Percentiles rank a stretch among this genome's conserved stretches.
Conservation (phyloP, 2,888 invertebrate species). For the Trisateles emortualis region DNA sequence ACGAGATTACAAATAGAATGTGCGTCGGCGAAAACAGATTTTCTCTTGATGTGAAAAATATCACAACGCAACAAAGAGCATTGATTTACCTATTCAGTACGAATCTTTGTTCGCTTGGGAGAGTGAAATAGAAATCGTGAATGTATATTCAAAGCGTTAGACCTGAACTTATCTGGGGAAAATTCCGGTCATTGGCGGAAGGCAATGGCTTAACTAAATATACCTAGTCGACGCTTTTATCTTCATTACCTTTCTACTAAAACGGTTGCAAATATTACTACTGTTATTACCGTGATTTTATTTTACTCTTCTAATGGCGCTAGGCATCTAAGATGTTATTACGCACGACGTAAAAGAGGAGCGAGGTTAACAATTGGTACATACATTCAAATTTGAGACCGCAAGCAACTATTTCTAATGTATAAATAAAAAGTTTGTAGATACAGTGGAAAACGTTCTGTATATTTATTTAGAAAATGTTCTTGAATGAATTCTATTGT, state of each 20-base stretch:
- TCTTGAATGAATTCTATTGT: background rate
- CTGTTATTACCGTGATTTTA: background rate
- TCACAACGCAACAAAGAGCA: slow-evolving; percentile 53
- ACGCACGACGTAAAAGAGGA: too few relatives aligned
- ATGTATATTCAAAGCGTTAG: slow-evolving; percentile 62
- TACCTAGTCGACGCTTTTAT: slow-evolving; percentile 60
- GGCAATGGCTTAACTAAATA: slow-evolving; percentile 61
- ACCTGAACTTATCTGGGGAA: slow-evolving; percentile 71
- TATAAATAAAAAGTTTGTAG: too few relatives aligned
- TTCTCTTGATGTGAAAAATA: slow-evolving; percentile 50
- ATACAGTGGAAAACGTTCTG: too few relatives aligned
- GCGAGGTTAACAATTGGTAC: too few relatives aligned
- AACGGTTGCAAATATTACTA: background rate
- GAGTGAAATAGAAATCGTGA: slow-evolving; percentile 60
- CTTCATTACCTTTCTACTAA: slow-evolving; percentile 51
- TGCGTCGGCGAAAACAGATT: slow-evolving; percentile 41
- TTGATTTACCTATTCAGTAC: slow-evolving; percentile 59
- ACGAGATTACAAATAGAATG: slow-evolving; percentile 46
- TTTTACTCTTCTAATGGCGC: too few relatives aligned
- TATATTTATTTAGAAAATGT: background rate
- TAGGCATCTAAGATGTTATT: too few relatives aligned
- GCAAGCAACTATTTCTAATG: too few relatives aligned
- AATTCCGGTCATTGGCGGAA: slow-evolving; percentile 75
- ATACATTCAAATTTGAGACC: too few relatives aligned
- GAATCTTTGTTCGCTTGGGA: slow-evolving; percentile 51